Conservation (phyloP, 2,888 invertebrate genomes). For the Calameuta pallipes region DNA sequence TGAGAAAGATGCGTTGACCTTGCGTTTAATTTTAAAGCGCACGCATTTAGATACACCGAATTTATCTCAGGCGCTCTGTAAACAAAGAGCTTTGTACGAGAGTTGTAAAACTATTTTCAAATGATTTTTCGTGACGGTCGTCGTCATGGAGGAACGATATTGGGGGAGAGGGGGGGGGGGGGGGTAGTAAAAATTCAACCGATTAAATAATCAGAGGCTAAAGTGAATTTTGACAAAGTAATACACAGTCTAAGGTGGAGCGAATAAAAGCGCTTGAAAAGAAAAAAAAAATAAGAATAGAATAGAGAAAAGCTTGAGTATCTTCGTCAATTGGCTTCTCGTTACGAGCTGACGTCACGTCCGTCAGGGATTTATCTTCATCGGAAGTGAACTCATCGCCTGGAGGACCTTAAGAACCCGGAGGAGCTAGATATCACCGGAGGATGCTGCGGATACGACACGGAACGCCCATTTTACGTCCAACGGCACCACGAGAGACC, state of each 20-base stretch:
- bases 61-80: slow-evolving; percentile 15
- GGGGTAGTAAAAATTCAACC: no score
- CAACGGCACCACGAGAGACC: slow-evolving; percentile 8
- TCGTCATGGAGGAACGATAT: background rate
- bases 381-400: background rate
- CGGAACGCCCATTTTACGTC: slow-evolving; percentile 20
- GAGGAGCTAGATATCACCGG: background rate
- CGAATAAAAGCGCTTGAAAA: background rate
- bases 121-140: background rate
- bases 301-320: background rate
- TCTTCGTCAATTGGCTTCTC: background rate
- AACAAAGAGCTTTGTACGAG: slow-evolving; percentile 36
- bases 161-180: no score
- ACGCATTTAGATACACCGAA: slow-evolving; percentile 2
- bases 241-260: background rate
- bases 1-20: slow-evolving; percentile 30
- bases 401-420: background rate
- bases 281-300: background rate
- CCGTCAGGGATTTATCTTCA: background rate
- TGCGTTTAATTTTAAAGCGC: slow-evolving; percentile 36
- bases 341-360: background rate
- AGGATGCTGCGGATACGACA: slow-evolving; percentile 13
- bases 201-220: no score
- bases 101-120: background rate
- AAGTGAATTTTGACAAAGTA: background rate